A percentile compares a stretch with the other conserved stretches of the same genome.
Evolutionary conservation across 2,113 vertebrate species (phyloP).

Genomic region (Hemicordylus capensis): DNA sequence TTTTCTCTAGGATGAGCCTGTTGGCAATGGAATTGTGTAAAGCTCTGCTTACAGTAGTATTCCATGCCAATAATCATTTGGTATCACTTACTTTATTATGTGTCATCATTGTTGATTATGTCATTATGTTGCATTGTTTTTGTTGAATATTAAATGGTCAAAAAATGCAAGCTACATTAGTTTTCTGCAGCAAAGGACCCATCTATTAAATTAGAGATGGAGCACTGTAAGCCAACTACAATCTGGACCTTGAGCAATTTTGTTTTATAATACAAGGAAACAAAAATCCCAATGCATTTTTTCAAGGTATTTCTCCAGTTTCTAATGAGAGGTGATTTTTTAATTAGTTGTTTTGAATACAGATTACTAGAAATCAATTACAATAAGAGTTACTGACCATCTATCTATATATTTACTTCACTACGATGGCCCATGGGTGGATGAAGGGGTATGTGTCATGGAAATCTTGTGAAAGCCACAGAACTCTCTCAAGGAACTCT

Average conservation of each 20-base stretch:
- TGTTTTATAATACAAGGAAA: background rate
- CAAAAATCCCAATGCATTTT: background rate
- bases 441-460: no score
- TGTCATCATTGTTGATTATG: no score
- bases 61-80: background rate
- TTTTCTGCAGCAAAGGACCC: background rate
- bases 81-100: background rate
- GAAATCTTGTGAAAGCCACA: no score
- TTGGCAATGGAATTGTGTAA: background rate
- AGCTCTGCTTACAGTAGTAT: background rate
- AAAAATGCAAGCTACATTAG: slow-evolving; percentile 2
- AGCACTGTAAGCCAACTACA: background rate
- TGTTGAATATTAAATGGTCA: background rate
- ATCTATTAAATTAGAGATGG: background rate
- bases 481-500: no score
- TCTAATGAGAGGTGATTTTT: background rate
- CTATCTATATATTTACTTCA: no score
- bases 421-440: no score
- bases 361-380: background rate
- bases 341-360: background rate
- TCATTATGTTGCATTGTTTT: background rate
- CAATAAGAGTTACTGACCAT: background rate
- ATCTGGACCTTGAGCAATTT: background rate
- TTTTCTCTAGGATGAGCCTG: background rate
- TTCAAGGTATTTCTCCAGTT: background rate